These are phyloP conservation scores for Pycnonotus jocosus DNA, from an alignment of 2,113 vertebrate species.

Conservation along the genomic window DNA sequence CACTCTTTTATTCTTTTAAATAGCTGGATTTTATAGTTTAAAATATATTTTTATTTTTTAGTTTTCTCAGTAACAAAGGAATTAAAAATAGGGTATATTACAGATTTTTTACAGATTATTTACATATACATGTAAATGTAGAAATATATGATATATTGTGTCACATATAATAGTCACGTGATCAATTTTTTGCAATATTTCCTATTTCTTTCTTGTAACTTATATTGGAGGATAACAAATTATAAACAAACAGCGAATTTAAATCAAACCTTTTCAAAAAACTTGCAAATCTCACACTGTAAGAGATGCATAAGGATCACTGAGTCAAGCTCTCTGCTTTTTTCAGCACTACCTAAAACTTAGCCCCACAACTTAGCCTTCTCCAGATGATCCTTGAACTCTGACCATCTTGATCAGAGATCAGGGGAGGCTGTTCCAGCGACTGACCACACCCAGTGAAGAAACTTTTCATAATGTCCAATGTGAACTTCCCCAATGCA, in stretches of 20 bases:
- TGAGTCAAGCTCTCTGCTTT: not conserved
- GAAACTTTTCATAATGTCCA: not conserved
- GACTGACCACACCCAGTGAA: no score
- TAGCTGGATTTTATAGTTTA: not conserved
- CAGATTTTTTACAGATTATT: not conserved
- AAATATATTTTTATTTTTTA: not conserved
- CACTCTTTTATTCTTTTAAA: not conserved
- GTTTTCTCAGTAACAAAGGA: not conserved
- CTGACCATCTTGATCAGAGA: not conserved
- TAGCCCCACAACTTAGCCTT: not conserved
- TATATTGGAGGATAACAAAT: not conserved
- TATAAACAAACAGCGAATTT: not conserved
- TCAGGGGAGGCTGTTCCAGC: not conserved
- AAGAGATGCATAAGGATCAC: not conserved
- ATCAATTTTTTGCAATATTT: not conserved
- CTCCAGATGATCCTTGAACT: not conserved
- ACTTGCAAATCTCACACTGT: not conserved
- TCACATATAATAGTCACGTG: not conserved
- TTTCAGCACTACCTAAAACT: not conserved
- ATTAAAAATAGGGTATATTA: not conserved
- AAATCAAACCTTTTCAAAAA: not conserved
- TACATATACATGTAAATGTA: not conserved
- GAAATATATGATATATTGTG: not conserved
- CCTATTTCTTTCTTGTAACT: not conserved
- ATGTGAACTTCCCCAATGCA: not conserved